Conservation (phyloP, 2,888 invertebrate genomes). For the Cryptus armator region DNA sequence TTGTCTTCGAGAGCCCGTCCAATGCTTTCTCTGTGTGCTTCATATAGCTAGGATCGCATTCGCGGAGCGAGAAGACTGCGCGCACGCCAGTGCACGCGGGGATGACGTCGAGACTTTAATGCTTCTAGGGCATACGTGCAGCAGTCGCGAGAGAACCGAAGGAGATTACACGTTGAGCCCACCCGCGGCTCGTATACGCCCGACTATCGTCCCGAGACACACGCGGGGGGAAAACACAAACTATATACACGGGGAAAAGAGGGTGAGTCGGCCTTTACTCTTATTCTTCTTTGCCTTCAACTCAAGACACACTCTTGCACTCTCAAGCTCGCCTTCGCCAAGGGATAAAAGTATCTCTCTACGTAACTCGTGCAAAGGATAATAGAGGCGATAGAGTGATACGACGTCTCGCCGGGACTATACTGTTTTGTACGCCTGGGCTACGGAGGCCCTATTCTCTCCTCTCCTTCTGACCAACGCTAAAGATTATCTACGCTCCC, state of each 20-base stretch:
- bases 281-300: constrained; percentile 24
- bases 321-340: constrained; percentile 47
- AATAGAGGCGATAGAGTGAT: constrained; percentile 68
- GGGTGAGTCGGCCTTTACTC: constrained; percentile 60
- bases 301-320: constrained; percentile 51
- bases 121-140: constrained; percentile 78
- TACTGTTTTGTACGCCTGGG: constrained; percentile 1
- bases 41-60: constrained; percentile 73
- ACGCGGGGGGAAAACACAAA: constrained; percentile 62
- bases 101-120: constrained; percentile 80
- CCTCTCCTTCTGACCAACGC: constrained; percentile 40
- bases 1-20: constrained; percentile 76
- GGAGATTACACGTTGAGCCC: constrained; percentile 78
- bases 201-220: constrained; percentile 67
- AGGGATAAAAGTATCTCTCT: constrained; percentile 59
- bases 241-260: constrained; percentile 22
- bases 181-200: constrained; percentile 74
- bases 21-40: constrained; percentile 46
- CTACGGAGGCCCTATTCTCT: constrained; percentile 1
- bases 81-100: constrained; percentile 58
- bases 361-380: constrained; percentile 63
- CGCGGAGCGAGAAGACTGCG: constrained; percentile 20
- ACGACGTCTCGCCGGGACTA: constrained; percentile 58
- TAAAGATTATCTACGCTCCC: constrained; percentile 62
- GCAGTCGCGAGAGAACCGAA: constrained; percentile 66